These are phyloP conservation scores for Sebastes diploproa DNA, from an alignment of 2,797 vertebrate genomes.

Conservation along the genomic window DNA sequence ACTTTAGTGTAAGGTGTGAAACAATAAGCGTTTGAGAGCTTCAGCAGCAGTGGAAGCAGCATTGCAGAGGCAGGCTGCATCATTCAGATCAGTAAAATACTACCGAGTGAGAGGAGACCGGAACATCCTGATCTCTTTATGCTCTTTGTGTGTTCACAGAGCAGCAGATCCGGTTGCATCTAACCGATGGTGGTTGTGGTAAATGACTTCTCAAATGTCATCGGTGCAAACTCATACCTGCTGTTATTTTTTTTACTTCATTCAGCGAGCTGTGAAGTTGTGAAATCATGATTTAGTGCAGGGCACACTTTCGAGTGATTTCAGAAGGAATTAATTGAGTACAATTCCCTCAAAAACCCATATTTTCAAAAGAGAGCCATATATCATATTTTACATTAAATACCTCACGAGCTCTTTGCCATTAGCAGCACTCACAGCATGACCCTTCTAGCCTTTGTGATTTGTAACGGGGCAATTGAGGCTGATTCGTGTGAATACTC, in stretches of 20 bases:
- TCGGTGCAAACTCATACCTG: background rate
- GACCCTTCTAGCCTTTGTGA: background rate
- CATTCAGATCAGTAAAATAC: conserved; percentile 29
- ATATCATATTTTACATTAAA: background rate
- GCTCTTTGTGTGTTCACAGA: conserved; percentile 9
- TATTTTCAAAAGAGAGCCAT: background rate
- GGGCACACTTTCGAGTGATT: background rate
- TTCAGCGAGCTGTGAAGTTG: background rate
- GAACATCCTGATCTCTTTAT: conserved; percentile 30
- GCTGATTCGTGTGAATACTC: background rate
- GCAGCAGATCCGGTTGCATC: conserved; percentile 21
- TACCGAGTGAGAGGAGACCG: conserved; percentile 21
- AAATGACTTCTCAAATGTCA: conserved; percentile 13
- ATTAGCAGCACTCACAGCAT: background rate
- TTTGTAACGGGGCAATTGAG: conserved; percentile 2
- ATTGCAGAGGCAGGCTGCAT: conserved; percentile 69
- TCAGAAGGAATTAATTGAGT: background rate
- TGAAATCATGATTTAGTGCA: background rate
- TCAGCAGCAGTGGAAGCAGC: conserved; percentile 45
- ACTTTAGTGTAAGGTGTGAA: conserved; percentile 53
- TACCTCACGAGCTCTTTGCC: background rate
- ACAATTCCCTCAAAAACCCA: background rate
- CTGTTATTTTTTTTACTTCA: background rate
- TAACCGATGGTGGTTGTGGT: background rate
- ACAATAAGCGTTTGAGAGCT: conserved; percentile 28